Evolutionary conservation across 1,140 invertebrate species (phyloP).

Genomic region (Bombus haemorrhoidalis): DNA sequence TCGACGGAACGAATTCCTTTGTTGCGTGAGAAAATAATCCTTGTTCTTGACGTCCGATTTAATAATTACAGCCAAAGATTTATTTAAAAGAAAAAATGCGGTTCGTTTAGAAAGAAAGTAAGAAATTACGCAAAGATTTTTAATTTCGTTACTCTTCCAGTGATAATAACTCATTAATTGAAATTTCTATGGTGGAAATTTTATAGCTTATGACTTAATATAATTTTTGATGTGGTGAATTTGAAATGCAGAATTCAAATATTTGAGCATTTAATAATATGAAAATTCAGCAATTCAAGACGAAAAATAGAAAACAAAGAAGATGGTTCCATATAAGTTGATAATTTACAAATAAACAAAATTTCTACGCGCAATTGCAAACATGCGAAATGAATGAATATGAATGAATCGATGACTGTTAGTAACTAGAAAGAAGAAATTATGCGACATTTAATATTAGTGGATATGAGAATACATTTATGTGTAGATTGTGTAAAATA

Average conservation of each 20-base stretch:
- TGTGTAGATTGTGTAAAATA: constrained; percentile 72
- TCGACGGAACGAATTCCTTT: constrained; percentile 3
- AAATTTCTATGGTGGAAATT: too few species aligned
- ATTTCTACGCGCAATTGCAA: not conserved
- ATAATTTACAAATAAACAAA: not conserved
- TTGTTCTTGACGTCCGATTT: not conserved
- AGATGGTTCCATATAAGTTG: not conserved
- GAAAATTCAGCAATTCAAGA: not conserved
- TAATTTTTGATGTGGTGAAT: not conserved
- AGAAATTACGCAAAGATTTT: not conserved
- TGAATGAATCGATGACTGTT: constrained; percentile 34
- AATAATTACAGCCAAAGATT: not conserved
- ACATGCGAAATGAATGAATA: not conserved
- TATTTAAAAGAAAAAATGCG: not conserved
- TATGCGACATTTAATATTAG: constrained; percentile 54
- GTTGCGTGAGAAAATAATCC: not conserved
- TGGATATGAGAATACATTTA: constrained; percentile 56
- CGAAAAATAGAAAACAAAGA: too few species aligned
- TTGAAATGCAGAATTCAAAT: not conserved
- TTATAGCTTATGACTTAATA: not conserved
- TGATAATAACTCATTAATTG: not conserved
- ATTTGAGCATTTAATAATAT: not conserved
- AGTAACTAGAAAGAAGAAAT: constrained; percentile 34
- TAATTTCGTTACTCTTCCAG: not conserved
- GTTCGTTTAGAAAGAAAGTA: not conserved